These are phyloP conservation scores for Aplodontia rufa DNA, from an alignment of 2,113 vertebrate species.

Conservation along the genomic window DNA sequence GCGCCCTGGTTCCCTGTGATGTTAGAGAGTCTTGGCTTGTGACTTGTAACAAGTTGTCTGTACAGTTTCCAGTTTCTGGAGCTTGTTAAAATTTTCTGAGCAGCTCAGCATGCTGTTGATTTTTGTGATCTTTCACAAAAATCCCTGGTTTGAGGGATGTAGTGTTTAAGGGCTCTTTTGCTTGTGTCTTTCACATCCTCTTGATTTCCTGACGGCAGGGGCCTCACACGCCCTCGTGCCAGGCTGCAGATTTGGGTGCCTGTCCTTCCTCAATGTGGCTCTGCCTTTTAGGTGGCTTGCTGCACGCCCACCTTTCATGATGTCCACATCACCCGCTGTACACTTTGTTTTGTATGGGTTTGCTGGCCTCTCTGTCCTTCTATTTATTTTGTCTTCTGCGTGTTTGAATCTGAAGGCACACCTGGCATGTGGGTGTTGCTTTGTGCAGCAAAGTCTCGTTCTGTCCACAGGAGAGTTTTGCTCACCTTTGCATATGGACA, in stretches of 20 bases:
- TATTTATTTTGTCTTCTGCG: not conserved
- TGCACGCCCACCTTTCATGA: not conserved
- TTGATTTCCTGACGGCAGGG: not conserved
- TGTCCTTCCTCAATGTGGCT: no score
- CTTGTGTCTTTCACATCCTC: not conserved
- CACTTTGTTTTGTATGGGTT: not conserved
- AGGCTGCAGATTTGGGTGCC: no score
- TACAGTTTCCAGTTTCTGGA: no score
- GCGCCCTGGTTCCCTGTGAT: no score
- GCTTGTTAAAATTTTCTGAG: not conserved
- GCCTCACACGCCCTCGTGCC: not conserved
- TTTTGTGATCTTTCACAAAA: not conserved
- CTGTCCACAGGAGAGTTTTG: no score
- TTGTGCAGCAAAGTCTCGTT: not conserved
- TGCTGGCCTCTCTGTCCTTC: not conserved
- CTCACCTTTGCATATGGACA: no score
- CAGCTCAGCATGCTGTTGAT: rapidly evolving
- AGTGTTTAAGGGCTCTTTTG: not conserved
- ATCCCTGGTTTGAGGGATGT: not conserved
- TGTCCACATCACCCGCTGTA: rapidly evolving
- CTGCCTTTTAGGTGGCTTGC: no score
- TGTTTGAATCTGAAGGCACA: not conserved
- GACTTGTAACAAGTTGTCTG: no score
- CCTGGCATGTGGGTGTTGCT: not conserved
- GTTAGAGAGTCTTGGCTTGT: no score